Conservation (phyloP, 2,888 invertebrate genomes). For the Melieria picta region DNA sequence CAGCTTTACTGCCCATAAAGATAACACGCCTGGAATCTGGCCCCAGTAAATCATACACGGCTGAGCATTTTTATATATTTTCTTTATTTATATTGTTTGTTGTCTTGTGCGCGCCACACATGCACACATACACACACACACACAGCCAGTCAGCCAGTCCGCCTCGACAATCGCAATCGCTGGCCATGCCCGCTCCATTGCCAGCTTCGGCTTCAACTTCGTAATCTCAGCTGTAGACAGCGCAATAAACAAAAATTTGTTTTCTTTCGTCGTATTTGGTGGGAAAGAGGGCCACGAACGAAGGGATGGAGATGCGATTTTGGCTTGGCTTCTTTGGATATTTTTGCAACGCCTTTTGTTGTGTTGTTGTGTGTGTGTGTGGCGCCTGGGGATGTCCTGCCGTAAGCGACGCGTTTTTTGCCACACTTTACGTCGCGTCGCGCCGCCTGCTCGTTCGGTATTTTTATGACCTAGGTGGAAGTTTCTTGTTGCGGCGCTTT, state of each 20-base stretch:
- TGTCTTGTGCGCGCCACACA: background rate
- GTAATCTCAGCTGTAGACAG: constrained; percentile 28
- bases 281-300: too few relatives aligned
- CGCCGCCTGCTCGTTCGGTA: background rate
- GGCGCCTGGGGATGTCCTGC: background rate
- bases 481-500: constrained; percentile 7
- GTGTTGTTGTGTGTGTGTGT: background rate
- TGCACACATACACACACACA: background rate
- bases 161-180: too few relatives aligned
- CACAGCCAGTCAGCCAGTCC: background rate
- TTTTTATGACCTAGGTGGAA: constrained; percentile 26
- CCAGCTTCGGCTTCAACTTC: constrained; percentile 18
- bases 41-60: constrained; percentile 23
- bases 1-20: constrained; percentile 14
- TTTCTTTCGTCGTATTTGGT: background rate
- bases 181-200: background rate
- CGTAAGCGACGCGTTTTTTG: background rate
- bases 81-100: background rate
- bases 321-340: too few relatives aligned
- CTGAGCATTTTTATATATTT: background rate
- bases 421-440: background rate
- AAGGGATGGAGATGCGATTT: too few relatives aligned
- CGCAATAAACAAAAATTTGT: constrained; percentile 31
- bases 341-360: too few relatives aligned
- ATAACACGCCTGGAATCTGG: constrained; percentile 3